phyloP scores from a whole-genome alignment of 2,113 vertebrate species.

The Platichthys flesus region DNA sequence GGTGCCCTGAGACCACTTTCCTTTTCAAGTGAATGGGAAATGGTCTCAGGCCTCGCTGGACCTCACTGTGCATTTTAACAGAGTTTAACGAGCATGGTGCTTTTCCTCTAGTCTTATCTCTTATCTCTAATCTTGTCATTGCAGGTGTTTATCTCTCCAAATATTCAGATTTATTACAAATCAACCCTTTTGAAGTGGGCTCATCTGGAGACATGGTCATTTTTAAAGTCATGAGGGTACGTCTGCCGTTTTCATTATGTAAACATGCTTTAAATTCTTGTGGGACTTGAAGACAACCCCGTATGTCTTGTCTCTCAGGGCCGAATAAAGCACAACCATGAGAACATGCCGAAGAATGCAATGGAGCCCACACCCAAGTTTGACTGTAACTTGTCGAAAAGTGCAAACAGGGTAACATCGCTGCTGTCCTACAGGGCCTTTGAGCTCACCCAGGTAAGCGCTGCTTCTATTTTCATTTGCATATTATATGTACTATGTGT shows the following conservation, averaged over 20 bases:
- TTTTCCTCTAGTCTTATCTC: not conserved
- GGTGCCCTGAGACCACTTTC: too few species aligned
- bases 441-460: conserved; percentile 92
- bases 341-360: conserved; percentile 86
- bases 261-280: not conserved
- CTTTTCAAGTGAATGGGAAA: too few species aligned
- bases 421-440: conserved; percentile 92
- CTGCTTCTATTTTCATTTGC: not conserved
- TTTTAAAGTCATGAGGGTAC: conserved; percentile 98
- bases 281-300: not conserved
- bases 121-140: conserved; percentile 31
- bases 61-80: too few species aligned
- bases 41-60: too few species aligned
- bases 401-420: conserved; percentile 88
- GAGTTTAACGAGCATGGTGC: not conserved
- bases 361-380: conserved; percentile 91
- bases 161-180: conserved; percentile 94
- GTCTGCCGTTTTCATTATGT: not conserved
- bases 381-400: conserved; percentile 94
- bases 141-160: conserved; percentile 92
- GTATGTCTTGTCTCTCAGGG: conserved; percentile 81
- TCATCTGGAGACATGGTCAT: conserved; percentile 89
- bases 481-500: too few species aligned
- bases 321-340: conserved; percentile 90
- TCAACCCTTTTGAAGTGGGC: conserved; percentile 91